Conservation (phyloP, 1,140 invertebrate species). For the Drosophila baimaii region DNA sequence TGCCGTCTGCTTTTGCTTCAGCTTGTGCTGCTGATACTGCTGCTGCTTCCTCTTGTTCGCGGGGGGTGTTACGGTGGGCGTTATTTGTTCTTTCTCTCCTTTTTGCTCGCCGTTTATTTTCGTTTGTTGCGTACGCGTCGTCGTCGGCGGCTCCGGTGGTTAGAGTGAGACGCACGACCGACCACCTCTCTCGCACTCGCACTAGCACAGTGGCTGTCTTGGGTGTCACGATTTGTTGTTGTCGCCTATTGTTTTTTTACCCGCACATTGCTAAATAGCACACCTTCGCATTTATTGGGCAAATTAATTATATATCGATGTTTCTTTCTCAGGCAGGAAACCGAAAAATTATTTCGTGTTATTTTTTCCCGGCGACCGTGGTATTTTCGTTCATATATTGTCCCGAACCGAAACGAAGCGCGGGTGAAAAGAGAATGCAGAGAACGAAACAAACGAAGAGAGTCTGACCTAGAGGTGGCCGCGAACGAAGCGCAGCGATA, state of each 20-base stretch:
- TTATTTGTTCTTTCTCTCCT: conserved; percentile 76
- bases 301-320: conserved; percentile 1
- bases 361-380: conserved; percentile 19
- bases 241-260: conserved; percentile 69
- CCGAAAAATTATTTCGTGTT: conserved; percentile 25
- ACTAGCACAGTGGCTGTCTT: conserved; percentile 42
- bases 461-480: too few species aligned
- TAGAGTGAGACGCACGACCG: conserved; percentile 33
- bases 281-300: conserved; percentile 62
- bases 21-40: conserved; percentile 44
- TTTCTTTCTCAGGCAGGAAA: conserved; percentile 18
- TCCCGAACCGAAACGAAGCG: conserved; percentile 16
- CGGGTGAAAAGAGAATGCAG: conserved; percentile 4
- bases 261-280: conserved; percentile 62
- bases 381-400: conserved; percentile 5
- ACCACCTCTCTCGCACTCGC: conserved; percentile 37
- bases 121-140: conserved; percentile 67
- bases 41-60: conserved; percentile 52
- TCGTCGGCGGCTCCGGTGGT: conserved; percentile 36
- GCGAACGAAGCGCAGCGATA: neutral
- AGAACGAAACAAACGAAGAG: too few species aligned
- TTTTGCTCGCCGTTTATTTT: conserved; percentile 70
- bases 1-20: conserved; percentile 51
- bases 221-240: conserved; percentile 52
- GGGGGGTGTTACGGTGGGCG: conserved; percentile 71